phyloP scores from a whole-genome alignment of 2,113 vertebrate species.

The Gasterosteus nipponicus region DNA sequence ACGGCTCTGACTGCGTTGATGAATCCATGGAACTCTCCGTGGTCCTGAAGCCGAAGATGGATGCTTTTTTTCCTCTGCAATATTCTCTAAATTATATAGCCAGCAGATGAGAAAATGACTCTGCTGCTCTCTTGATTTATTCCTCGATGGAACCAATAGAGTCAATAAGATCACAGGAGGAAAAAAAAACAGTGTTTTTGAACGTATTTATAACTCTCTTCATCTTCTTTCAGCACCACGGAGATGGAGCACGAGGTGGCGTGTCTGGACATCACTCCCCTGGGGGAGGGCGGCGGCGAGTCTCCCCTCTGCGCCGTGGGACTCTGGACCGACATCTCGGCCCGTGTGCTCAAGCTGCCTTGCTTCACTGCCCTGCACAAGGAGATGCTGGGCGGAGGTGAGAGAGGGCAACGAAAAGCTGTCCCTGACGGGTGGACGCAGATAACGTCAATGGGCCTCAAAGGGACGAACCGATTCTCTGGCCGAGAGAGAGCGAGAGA shows the following conservation, averaged over 20 bases:
- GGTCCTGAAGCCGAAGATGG: neutral
- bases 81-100: neutral
- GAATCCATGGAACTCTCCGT: neutral
- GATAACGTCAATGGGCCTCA: neutral
- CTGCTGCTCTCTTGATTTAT: too few relatives aligned
- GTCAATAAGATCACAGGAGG: too few relatives aligned
- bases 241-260: conserved; percentile 99
- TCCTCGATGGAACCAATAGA: neutral
- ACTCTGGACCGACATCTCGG: conserved; percentile 98
- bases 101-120: too few relatives aligned
- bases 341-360: conserved; percentile 93
- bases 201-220: neutral
- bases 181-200: too few relatives aligned
- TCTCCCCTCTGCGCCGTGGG: conserved; percentile 96
- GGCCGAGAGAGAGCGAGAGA: neutral
- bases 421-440: neutral
- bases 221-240: conserved; percentile 82
- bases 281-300: conserved; percentile 89
- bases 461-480: conserved; percentile 3
- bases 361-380: conserved; percentile 95
- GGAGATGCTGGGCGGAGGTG: conserved; percentile 99
- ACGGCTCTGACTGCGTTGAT: neutral
- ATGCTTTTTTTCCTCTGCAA: neutral
- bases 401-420: conserved; percentile 41
- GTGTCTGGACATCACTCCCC: conserved; percentile 96